Evolutionary conservation across 2,113 vertebrate species (phyloP), one percentile per base, ranked within the genome.

Genomic region (Cebus imitator): DNA sequence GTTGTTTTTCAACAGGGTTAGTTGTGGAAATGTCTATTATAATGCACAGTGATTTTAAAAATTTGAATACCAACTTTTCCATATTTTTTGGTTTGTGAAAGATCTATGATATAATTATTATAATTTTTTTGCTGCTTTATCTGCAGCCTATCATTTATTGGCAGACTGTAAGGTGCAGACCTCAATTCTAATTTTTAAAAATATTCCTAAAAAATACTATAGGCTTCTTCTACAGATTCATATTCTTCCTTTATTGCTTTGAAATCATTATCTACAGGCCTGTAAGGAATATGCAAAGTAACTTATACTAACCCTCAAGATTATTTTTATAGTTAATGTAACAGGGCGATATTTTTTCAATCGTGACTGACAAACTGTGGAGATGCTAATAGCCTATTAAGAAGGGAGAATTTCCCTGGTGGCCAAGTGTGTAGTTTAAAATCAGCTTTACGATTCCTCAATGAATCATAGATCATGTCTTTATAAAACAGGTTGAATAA

Each of bases 401-500:
- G 86, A 81, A 90, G 48, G 32, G 8, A 94, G 8, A 90, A 83
- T 95, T 85, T 95, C 66, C 40, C 61, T 95, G 20, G 27, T 79
- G 76, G 12, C 72, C 43, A 72, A 57, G 45, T 85, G 3, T 76
- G 9, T 84, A 87, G 13, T 72, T 96, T 95, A 84, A 97, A 93
- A 76, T 96, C 58, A 94, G 50, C 52, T 96, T 75, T 91, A 90
- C 83, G 40, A 25, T 93, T 27, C 40, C 50, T 92, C 68, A 55
- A 8, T 92, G 55, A 95, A 91, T 92, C 55, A 89, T 7, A 83
- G 48, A 90, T 43, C 20, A 43, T 94, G n/a, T 79, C 52, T 97
- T 88, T 96, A 68, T 89, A 96, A 95, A 91, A 88, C 8, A 91
- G 43, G 5, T 91, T 97, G 61, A 86, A 50, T 86, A 96, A 95